phyloP scores from a whole-genome alignment of 2,888 invertebrate genomes.

The Ctenicera cuprea region DNA sequence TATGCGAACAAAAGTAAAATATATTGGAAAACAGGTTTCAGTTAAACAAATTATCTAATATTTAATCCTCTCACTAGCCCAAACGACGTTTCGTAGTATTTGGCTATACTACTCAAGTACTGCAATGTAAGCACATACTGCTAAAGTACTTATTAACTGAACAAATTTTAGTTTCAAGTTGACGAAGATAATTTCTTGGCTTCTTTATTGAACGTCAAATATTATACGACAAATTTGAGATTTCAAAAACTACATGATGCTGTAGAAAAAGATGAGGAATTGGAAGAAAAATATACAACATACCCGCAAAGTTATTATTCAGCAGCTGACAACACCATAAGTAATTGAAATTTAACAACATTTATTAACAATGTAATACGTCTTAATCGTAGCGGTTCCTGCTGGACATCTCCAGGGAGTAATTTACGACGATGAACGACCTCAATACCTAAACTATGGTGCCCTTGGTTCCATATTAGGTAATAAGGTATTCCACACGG shows the following conservation, averaged over 20 bases:
- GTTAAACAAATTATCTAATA: too few relatives aligned
- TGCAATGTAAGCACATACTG: too few relatives aligned
- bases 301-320: slow-evolving; percentile 26
- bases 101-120: too few relatives aligned
- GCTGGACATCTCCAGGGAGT: slow-evolving; percentile 67
- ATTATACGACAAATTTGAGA: slow-evolving; percentile 51
- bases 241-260: slow-evolving; percentile 55
- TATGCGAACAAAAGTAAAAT: too few relatives aligned
- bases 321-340: slow-evolving; percentile 28
- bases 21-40: too few relatives aligned
- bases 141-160: too few relatives aligned
- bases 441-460: slow-evolving; percentile 70
- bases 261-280: slow-evolving; percentile 52
- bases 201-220: slow-evolving; percentile 51
- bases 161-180: slow-evolving; percentile 49
- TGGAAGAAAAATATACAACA: slow-evolving; percentile 41
- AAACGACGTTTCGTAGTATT: too few relatives aligned
- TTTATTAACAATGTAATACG: background rate
- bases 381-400: slow-evolving; percentile 64
- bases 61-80: too few relatives aligned
- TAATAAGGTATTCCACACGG: slow-evolving; percentile 68
- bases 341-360: slow-evolving; percentile 10
- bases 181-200: slow-evolving; percentile 55
- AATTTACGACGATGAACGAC: slow-evolving; percentile 66
- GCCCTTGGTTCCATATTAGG: slow-evolving; percentile 67